These are phyloP conservation scores for Psittacara wagleri DNA, from an alignment of 2,113 vertebrate genomes.

Conservation along the genomic window DNA sequence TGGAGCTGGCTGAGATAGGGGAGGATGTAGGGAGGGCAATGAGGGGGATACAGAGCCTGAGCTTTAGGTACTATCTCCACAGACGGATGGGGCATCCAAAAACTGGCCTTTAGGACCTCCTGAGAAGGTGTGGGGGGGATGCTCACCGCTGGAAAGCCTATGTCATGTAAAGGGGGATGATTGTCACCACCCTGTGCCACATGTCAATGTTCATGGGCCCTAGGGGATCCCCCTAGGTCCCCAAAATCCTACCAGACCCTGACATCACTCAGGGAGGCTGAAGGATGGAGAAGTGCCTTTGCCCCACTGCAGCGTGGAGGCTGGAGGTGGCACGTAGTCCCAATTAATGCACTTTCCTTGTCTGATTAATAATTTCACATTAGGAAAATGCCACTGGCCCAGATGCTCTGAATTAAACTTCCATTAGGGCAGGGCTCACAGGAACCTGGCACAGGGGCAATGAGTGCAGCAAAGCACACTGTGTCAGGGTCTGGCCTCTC, in stretches of 20 bases:
- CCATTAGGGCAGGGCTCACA: background rate
- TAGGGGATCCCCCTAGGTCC: accelerated
- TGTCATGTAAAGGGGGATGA: background rate
- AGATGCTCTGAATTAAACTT: background rate
- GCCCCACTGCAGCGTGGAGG: background rate
- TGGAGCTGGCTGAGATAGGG: background rate
- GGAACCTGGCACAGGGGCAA: background rate
- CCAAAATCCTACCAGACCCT: accelerated
- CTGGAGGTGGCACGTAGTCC: background rate
- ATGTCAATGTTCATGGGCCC: accelerated
- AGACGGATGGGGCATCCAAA: accelerated
- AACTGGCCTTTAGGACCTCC: background rate
- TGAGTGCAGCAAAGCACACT: no score
- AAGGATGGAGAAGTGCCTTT: background rate
- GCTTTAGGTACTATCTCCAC: background rate
- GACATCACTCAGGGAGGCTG: accelerated
- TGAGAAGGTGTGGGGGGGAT: background rate
- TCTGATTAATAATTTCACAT: constrained; percentile 28
- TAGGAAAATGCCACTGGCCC: background rate
- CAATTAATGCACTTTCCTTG: constrained; percentile 31
- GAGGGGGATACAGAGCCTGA: background rate
- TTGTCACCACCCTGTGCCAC: background rate
- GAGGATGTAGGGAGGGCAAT: background rate
- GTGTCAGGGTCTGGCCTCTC: background rate
- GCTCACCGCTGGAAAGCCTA: background rate